Conservation (phyloP, 2,797 vertebrate species). For the Semaprochilodus insignis region DNA sequence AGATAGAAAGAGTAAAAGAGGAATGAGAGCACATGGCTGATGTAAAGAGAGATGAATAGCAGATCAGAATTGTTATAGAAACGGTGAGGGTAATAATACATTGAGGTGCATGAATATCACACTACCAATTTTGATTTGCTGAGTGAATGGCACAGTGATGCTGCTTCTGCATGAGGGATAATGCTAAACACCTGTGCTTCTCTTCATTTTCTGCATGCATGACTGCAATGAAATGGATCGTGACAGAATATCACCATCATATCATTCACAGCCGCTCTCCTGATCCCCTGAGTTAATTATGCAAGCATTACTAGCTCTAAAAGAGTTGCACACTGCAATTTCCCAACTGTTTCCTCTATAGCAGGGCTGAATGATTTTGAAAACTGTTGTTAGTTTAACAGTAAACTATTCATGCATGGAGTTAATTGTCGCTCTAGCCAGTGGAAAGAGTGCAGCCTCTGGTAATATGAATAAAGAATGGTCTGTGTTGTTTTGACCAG, state of each 20-base stretch:
- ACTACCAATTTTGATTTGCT: neutral
- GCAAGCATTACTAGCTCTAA: conserved; percentile 40
- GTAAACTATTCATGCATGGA: neutral
- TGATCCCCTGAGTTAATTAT: conserved; percentile 40
- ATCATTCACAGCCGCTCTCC: neutral
- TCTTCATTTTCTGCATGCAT: conserved; percentile 22
- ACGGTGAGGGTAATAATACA: neutral
- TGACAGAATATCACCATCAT: neutral
- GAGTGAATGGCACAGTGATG: neutral
- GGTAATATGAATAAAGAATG: no score
- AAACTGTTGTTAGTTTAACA: no score
- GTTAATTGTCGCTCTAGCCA: neutral
- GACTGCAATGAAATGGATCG: neutral
- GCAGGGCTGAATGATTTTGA: neutral
- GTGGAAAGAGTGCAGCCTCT: no score
- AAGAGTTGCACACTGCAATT: conserved; percentile 57
- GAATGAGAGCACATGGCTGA: neutral
- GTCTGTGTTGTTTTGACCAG: no score
- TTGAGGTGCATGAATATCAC: conserved; percentile 6
- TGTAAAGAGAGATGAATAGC: neutral
- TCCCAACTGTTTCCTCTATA: neutral
- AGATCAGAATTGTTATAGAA: neutral
- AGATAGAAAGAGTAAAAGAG: neutral
- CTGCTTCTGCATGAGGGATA: neutral
- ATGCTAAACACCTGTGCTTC: conserved; percentile 18